Conservation (phyloP, 2,797 vertebrate species). For the Silurus aristotelis region DNA sequence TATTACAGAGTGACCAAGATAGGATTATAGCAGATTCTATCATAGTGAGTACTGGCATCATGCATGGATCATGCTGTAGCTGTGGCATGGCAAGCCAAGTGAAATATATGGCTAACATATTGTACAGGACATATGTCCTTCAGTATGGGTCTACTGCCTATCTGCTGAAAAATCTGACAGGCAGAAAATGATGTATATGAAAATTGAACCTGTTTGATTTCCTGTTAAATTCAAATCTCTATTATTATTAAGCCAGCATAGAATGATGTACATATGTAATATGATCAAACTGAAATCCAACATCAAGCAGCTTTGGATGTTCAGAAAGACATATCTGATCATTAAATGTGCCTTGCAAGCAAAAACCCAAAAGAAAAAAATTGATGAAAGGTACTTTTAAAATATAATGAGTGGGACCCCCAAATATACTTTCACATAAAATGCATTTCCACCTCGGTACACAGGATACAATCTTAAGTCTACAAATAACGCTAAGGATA, state of each 20-base stretch:
- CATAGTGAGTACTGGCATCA: slow-evolving; percentile 13
- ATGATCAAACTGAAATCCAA: not conserved
- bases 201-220: not conserved
- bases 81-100: slow-evolving; percentile 20
- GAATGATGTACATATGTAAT: not conserved
- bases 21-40: slow-evolving; percentile 14
- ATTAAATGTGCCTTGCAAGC: slow-evolving; percentile 32
- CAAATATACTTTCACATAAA: slow-evolving; percentile 51
- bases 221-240: slow-evolving; percentile 1
- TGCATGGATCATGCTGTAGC: slow-evolving; percentile 40
- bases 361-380: slow-evolving; percentile 34
- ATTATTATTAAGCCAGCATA: not conserved
- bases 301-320: slow-evolving; percentile 18
- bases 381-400: slow-evolving; percentile 50
- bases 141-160: slow-evolving; percentile 17
- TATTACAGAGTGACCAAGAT: not conserved
- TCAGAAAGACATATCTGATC: slow-evolving; percentile 31
- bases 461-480: slow-evolving; percentile 49
- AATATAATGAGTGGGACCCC: slow-evolving; percentile 34
- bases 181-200: not conserved
- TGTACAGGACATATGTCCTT: slow-evolving; percentile 28
- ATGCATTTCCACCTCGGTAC: slow-evolving; percentile 50
- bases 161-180: slow-evolving; percentile 13
- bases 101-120: slow-evolving; percentile 40
- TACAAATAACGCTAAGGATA: slow-evolving; percentile 55